Base-by-base conservation (phyloP, 2,888 invertebrate genomes). In the Ormyrus rosae region DNA sequence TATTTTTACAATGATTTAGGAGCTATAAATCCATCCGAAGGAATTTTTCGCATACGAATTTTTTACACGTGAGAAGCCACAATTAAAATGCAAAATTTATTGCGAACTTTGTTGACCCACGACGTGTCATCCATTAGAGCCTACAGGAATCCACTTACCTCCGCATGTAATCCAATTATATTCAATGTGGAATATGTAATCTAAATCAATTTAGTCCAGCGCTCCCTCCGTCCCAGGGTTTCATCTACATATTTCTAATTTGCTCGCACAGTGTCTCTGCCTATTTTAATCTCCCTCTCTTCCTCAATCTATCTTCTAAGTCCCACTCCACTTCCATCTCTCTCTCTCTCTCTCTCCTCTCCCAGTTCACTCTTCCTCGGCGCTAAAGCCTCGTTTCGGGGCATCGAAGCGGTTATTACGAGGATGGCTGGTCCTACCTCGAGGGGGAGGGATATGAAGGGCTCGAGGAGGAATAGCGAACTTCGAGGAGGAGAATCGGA, bases 401-500 rank as follows among this genome's bases (percentile, higher is more conserved):
- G 69, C 77, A 68, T 73, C 72, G 64, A 60, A 75, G 69, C 70
- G 55, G 73, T 76, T 80, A 80, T 80, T 76, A 80, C 67, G 63
- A 58, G 78, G 73, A 56, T 65, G 34, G 34, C 19, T 51, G 68
- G 55, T 34, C 60, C 46, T 13, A 34, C 56, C 60, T 13, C 50
- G 13, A 5, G 71, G 51, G 51, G 5, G 50, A 8, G 63, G 9
- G 63, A 63, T 13, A 50, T 9, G 63, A 19, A 50, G 53, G n/a
- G 51, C 50, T 50, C n/a, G 50, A 46, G 13, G 58, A 9, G 34
- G 34, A 34, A 34, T 34, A 34, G 34, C 46, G n/a, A 72, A 55
- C 46, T 72, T 58, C 8, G 73, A 19, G 74, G 7, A n/a, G 68
- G 53, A 70, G 78, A 85, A 87, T 85, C 85, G 86, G 84, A 86